Evolutionary conservation across 1,140 invertebrate species (phyloP), one percentile per base, ranked within the genome.

Genomic region (honey bee (Apis mellifera)): DNA sequence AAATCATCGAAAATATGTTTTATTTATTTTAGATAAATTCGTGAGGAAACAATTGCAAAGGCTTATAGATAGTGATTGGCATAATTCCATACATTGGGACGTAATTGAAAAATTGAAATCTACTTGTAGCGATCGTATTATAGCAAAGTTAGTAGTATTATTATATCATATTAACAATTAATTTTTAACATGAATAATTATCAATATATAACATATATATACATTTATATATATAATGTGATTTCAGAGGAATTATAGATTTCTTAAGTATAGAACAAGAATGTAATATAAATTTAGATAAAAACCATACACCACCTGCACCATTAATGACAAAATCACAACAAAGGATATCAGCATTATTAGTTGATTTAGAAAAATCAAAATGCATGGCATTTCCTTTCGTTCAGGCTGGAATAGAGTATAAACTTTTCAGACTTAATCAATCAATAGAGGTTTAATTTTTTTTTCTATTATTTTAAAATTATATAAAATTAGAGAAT

Each of bases 271-370:
- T 79, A 32, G 50, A 68, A 23, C 55, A 73, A 11, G 9, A 70
- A 2, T 0, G 42, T 26, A 23, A 71, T 9, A 57, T 85, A 50
- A 12, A 1, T n/a, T 69, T 92, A 12, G 90, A 92, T 78, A 90
- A 88, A n/a, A 87, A 65, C 15, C 69, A 91, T 57, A 92, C 93
- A 57, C 93, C 93, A 3, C 93, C 93, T 17, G 93, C 93, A 26
- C 93, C 93, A 12, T 48, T 92, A 23, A 92, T 94, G 92, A 89
- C 91, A 5, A 89, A 50, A 79, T 83, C 85, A 11, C 88, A 92
- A 21, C 93, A 93, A 82, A 93, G 89, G 74, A 84, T 94, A 9
- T 74, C 88, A 2, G 85, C 90, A 0, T 81, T 94, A 48, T 86
- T 94, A 13, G 48, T 82, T 23, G 82, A 88, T 69, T 74, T 94